Base-by-base conservation (phyloP, 2,113 vertebrate genomes). In the Microcebus murinus region DNA sequence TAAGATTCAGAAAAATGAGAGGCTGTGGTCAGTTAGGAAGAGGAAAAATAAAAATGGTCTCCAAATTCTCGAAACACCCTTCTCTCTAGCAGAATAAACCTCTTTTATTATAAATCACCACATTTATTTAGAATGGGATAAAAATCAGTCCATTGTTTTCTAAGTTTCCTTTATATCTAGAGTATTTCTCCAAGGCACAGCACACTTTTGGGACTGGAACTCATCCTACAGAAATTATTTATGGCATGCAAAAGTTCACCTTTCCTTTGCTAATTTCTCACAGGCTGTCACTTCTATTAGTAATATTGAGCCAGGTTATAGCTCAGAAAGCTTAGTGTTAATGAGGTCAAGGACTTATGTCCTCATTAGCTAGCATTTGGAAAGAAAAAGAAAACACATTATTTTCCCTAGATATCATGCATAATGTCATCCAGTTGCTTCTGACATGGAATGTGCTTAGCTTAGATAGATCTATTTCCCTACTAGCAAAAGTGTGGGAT, bases 221-320 rank as follows among this genome's bases (percentile, higher is more conserved):
- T 77, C 50, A 91, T 88, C 55, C 79, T 42, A 57, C 34, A 95
- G 55, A 87, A 67, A 96, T 84, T 94, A 96, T 94, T 95, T 93
- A 96, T 73, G 48, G 89, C 57, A 95, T 80, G 74, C 48, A 82
- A 65, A 94, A 84, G 34, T 76, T 91, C 63, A 92, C 87, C 87
- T 90, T 96, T 96, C 21, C 17, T 57, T 29, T 2, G 65, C 21
- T 74, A 94, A 96, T 96, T 84, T 84, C 76, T 94, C 59, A 81
- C 0, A 59, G 84, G 36, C 84, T 85, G 27, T 94, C 95, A 95
- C 14, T 90, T 90, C 57, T 96, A n/a, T 85, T 95, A 95, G 48
- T 67, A 88, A 81, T 86, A 85, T 0, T 85, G 59, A 97, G 71
- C n/a, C n/a, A 76, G 71, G 50, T 59, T 67, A 68, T 48, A 80